These are phyloP conservation scores for Melanotaenia parkinsoni DNA, from an alignment of 2,797 vertebrate genomes.

Conservation along the genomic window DNA sequence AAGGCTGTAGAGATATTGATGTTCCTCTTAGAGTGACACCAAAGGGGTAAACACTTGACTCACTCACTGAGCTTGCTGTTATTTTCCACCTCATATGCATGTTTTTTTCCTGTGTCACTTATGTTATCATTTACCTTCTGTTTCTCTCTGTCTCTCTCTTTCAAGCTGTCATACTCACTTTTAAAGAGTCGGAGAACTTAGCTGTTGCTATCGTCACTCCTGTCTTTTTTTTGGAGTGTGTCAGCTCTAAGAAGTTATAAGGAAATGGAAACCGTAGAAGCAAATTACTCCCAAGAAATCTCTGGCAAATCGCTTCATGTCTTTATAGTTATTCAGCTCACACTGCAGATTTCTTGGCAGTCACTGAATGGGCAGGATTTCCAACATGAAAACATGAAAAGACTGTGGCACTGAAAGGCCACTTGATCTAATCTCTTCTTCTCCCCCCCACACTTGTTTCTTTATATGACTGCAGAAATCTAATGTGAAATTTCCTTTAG, in stretches of 20 bases:
- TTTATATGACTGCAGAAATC: neutral
- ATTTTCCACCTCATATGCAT: slow-evolving; percentile 7
- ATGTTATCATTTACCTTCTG: neutral
- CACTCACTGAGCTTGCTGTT: neutral
- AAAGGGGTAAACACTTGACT: slow-evolving; percentile 33
- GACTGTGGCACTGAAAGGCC: neutral
- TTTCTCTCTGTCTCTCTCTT: neutral
- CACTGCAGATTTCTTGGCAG: slow-evolving; percentile 35
- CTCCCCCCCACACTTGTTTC: neutral
- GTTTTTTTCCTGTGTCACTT: slow-evolving; percentile 24
- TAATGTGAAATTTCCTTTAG: neutral
- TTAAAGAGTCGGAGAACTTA: neutral
- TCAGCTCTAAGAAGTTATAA: slow-evolving; percentile 17
- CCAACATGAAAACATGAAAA: slow-evolving; percentile 19
- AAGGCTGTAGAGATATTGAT: slow-evolving; percentile 13
- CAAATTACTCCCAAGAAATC: slow-evolving; percentile 47
- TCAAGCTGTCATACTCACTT: neutral
- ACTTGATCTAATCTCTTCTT: slow-evolving; percentile 11
- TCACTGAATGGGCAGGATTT: slow-evolving; percentile 41
- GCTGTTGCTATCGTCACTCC: slow-evolving; percentile 11
- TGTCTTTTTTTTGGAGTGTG: neutral
- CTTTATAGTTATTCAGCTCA: slow-evolving; percentile 6
- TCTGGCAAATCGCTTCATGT: slow-evolving; percentile 21
- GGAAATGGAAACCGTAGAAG: slow-evolving; percentile 6
- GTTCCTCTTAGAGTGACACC: slow-evolving; percentile 24